Evolutionary conservation across 2,113 vertebrate species (phyloP), one percentile per base, ranked within the genome.

Genomic region (Gambusia holbrooki): DNA sequence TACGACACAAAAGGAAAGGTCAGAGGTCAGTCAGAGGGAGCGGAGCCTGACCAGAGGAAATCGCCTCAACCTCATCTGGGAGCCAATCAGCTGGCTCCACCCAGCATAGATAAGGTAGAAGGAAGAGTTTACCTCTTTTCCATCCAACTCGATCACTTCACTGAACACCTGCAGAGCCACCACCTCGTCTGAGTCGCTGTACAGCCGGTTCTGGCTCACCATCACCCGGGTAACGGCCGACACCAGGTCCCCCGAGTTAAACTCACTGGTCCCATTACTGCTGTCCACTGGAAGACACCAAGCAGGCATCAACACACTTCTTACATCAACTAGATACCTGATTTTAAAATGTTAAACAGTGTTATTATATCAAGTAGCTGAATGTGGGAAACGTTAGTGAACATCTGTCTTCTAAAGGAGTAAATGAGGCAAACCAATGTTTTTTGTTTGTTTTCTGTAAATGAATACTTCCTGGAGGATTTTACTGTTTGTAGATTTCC

Each of bases 111-210:
- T 15, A 1, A 22, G 29, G 8, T 19, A 9, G 11, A 4, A 25
- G 17, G 54, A 5, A 5, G 69, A 3, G 25, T 84, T 92, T 92
- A 98, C 97, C 95, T 96, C 93, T 87, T 94, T 94, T 66, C 96
- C 96, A 66, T 96, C 97, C 88, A 98, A 85, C 89, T 96, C 95
- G 32, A 96, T 96, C 54, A 98, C 95, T 89, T 98, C 96, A 87
- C 96, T 96, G 90, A 97, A 92, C 66, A 97, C 94, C 87, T 97
- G 95, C 64, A 96, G 92, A 48, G 94, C 89, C 87, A 97, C 89
- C 81, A 95, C 93, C 45, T 94, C 91, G 58, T 92, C 93, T 1
- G 94, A 94, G 80, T 93, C 94, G 73, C 94, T 96, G 83, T 96
- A 94, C 80, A 96, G 87, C 37, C 95, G 94, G 90, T 95, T 96